Conservation (phyloP, 2,113 vertebrate genomes). For the Ceuthmochares aereus region DNA sequence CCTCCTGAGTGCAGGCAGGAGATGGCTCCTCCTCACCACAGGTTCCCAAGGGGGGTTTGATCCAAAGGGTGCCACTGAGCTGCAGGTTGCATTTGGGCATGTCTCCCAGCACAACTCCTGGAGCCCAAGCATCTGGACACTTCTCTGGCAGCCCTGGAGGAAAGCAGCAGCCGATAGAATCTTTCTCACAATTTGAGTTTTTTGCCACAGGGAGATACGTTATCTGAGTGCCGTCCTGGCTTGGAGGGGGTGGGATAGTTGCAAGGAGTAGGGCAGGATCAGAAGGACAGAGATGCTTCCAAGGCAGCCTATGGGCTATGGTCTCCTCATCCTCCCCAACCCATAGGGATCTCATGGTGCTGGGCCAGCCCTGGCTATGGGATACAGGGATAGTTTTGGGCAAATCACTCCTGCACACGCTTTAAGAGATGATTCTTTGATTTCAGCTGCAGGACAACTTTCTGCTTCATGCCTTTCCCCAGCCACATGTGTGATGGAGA, state of each 20-base stretch:
- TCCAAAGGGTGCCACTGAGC: neutral
- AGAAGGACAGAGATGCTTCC: neutral
- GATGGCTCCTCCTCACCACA: neutral
- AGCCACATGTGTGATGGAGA: neutral
- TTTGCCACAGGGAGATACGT: fast-evolving
- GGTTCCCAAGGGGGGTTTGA: neutral
- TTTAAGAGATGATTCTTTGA: neutral
- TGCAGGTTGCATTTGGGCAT: neutral
- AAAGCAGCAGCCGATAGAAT: neutral
- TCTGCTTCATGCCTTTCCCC: neutral
- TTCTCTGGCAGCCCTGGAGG: fast-evolving
- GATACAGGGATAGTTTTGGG: neutral
- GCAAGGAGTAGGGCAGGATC: neutral
- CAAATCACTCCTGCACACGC: neutral
- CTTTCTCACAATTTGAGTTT: neutral
- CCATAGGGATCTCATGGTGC: neutral
- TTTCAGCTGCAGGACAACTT: neutral
- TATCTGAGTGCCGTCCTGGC: neutral
- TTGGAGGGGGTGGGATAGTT: neutral
- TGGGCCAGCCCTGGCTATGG: fast-evolving
- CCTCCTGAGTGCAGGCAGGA: fast-evolving
- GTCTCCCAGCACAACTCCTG: fast-evolving
- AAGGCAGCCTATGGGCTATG: too few species aligned
- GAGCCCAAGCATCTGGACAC: neutral
- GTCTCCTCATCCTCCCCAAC: fast-evolving